Conservation (phyloP, 2,888 invertebrate species). For the Beris chalybata region DNA sequence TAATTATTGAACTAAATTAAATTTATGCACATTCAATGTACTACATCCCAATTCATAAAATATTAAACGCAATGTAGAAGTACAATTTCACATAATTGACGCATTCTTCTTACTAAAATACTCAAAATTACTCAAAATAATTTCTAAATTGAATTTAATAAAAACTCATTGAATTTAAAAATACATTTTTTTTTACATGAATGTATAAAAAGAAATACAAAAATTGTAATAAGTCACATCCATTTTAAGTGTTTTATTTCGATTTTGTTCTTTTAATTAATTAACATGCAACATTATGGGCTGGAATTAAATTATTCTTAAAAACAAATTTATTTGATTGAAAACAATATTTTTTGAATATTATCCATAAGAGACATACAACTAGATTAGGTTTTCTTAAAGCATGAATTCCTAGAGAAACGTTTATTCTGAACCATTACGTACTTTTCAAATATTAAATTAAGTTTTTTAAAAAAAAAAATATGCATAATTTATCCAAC, state of each 20-base stretch:
- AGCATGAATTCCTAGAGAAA: constrained; percentile 26
- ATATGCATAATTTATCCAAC: too few relatives aligned
- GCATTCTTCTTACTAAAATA: too few relatives aligned
- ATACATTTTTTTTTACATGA: not conserved
- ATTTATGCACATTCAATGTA: too few relatives aligned
- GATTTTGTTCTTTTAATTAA: constrained; percentile 1
- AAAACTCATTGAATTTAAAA: constrained; percentile 24
- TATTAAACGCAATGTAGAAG: too few relatives aligned
- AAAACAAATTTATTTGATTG: not conserved
- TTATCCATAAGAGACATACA: constrained; percentile 8
- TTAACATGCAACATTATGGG: constrained; percentile 30
- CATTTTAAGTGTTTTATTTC: constrained; percentile 6
- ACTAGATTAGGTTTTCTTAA: constrained; percentile 20
- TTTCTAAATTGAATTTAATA: constrained; percentile 1
- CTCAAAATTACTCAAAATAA: too few relatives aligned
- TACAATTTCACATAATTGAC: too few relatives aligned
- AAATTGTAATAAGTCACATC: constrained; percentile 8
- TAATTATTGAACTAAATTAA: too few relatives aligned
- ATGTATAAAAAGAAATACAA: constrained; percentile 1
- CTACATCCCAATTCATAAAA: too few relatives aligned
- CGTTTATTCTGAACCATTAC: constrained; percentile 16
- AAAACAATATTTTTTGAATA: constrained; percentile 1
- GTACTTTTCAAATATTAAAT: too few relatives aligned
- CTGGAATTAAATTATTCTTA: constrained; percentile 24
- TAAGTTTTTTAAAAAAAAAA: too few relatives aligned